Base-by-base conservation (phyloP, 1,140 invertebrate species). In the Helicoverpa armigera region DNA sequence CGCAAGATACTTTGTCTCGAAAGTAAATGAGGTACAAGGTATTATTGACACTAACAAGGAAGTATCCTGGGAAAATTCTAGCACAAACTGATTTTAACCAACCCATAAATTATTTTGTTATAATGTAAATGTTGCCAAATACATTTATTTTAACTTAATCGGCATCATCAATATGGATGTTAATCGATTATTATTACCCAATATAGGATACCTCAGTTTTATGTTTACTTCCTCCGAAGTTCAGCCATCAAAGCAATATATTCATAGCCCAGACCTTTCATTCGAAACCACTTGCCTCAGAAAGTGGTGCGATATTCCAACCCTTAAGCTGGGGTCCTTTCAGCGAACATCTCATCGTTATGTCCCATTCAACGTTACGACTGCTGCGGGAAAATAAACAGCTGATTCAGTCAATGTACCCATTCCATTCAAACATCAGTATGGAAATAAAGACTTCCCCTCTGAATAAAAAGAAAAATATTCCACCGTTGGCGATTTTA, bases 261-360 rank as follows among this genome's bases (percentile, higher is more conserved):
- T 16, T n/a, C 61, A 43, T 65, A 65, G 29, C 43, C 11, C 2
- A 69, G 65, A 16, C 31, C 2, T 65, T 14, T 11, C 65, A 69
- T 69, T 69, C 12, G 11, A 23, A 69, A 69, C 65, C 65, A 50
- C 43, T 69, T 50, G 10, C 9, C 16, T 50, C 5, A 7, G 35
- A 16, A 67, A 14, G 31, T 18, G 35, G 48, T 12, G 58, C 23
- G 7, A 23, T 69, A 43, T 18, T 50, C 35, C 35, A 23, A 50
- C 65, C 43, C 18, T 48, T 69, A 69, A 69, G 65, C 65, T 69
- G 65, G 43, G 50, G 65, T 48, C 65, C 65, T 69, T 69, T 69
- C 43, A 69, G 18, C 18, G 11, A 61, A 2, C 11, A 50, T 16
- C 65, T 43, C 43, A 69, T 69, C 65, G 43, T 69, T 69, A 69